Evolutionary conservation across 92 coral and sea anemone genomes (phyloP).

Genomic region (Bergia puertoricense): DNA sequence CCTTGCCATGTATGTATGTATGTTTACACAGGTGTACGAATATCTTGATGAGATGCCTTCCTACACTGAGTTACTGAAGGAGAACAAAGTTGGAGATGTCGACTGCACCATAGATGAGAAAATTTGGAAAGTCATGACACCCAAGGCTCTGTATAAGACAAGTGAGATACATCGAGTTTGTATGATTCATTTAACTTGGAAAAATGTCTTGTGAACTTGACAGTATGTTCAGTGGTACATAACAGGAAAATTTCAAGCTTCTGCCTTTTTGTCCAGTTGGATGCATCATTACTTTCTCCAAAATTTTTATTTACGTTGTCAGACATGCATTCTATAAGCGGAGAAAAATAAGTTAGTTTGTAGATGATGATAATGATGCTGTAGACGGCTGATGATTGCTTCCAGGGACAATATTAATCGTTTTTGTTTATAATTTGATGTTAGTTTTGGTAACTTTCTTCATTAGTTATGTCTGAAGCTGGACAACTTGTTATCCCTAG

Average conservation of each 20-base stretch:
- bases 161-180: conserved; percentile 57
- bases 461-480: conserved; percentile 61
- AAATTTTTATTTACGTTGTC: no score
- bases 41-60: conserved; percentile 70
- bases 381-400: no score
- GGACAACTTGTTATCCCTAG: conserved; percentile 77
- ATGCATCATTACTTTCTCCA: neutral
- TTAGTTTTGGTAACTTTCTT: neutral
- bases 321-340: no score
- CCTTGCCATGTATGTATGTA: neutral
- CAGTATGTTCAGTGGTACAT: neutral
- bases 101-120: conserved; percentile 93
- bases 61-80: conserved; percentile 85
- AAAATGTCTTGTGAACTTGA: neutral
- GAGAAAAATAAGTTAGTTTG: no score
- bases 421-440: neutral
- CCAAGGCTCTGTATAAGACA: conserved; percentile 77
- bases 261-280: neutral
- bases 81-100: conserved; percentile 89
- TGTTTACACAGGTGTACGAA: conserved; percentile 57
- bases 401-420: neutral
- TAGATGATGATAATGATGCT: no score
- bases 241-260: neutral
- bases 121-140: conserved; percentile 79
- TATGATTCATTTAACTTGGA: neutral